Evolutionary conservation across 2,888 invertebrate species (phyloP).

Genomic region (Myopa tessellatipennis): DNA sequence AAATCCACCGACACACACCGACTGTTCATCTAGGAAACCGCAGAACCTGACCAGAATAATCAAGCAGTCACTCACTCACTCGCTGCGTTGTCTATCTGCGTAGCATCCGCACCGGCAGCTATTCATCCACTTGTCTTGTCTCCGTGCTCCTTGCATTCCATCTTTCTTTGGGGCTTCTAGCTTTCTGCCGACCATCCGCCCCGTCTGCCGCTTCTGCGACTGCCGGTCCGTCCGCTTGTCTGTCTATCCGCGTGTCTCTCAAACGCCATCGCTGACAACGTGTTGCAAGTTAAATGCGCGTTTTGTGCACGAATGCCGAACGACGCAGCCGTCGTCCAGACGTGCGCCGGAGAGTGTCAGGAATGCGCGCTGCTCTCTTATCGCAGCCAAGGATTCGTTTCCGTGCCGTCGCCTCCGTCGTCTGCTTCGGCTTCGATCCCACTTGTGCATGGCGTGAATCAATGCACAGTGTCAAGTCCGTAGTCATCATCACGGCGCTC

Average conservation of each 20-base stretch:
- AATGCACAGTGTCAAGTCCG: constrained; percentile 50
- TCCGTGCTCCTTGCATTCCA: background rate
- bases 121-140: constrained; percentile 39
- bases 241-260: constrained; percentile 39
- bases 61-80: constrained; percentile 34
- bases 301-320: constrained; percentile 42
- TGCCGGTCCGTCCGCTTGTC: constrained; percentile 33
- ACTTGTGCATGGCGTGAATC: constrained; percentile 44
- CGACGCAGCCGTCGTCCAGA: constrained; percentile 21
- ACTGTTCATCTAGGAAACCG: constrained; percentile 21
- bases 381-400: constrained; percentile 45
- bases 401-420: background rate
- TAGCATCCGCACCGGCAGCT: constrained; percentile 35
- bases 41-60: constrained; percentile 41
- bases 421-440: constrained; percentile 30
- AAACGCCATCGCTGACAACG: constrained; percentile 43
- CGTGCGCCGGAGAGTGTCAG: constrained; percentile 39
- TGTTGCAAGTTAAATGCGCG: constrained; percentile 50
- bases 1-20: background rate
- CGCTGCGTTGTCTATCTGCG: constrained; percentile 13
- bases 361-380: constrained; percentile 41
- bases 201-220: background rate
- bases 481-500: constrained; percentile 43
- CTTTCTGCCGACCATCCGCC: background rate
- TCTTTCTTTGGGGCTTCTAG: background rate